Percentiles rank a stretch among this genome's conserved stretches.
These are phyloP conservation scores for Pterostichus madidus DNA, from an alignment of 2,888 invertebrate genomes.

Conservation along the genomic window DNA sequence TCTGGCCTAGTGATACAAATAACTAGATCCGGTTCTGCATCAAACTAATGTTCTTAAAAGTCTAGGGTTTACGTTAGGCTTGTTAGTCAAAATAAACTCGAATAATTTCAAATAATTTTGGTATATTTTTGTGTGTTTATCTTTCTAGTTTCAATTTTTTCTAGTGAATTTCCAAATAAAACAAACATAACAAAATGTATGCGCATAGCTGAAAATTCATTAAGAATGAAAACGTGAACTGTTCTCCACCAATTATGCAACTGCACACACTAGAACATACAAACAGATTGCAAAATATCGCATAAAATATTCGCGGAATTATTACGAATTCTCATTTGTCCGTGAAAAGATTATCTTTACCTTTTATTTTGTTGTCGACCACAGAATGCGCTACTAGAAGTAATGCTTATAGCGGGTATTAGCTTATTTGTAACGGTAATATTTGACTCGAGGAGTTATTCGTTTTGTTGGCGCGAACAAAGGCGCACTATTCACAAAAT, in stretches of 20 bases:
- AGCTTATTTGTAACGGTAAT: slow-evolving; percentile 26
- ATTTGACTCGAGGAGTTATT: slow-evolving; percentile 26
- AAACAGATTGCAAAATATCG: slow-evolving; percentile 38
- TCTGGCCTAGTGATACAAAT: too few species aligned
- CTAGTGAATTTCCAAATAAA: slow-evolving; percentile 20
- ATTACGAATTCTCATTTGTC: slow-evolving; percentile 30
- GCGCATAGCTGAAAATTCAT: slow-evolving; percentile 28
- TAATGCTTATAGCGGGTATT: slow-evolving; percentile 14
- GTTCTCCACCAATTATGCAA: slow-evolving; percentile 22
- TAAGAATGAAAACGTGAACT: slow-evolving; percentile 24
- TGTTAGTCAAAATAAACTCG: too few species aligned
- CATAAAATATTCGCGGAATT: slow-evolving; percentile 30
- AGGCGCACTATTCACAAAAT: slow-evolving; percentile 27
- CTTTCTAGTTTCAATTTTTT: slow-evolving; percentile 1
- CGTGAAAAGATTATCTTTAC: slow-evolving; percentile 20
- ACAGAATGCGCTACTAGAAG: background rate
- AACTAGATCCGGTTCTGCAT: too few species aligned
- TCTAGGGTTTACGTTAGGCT: too few species aligned
- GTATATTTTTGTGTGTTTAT: slow-evolving; percentile 31
- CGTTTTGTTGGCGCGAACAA: slow-evolving; percentile 31
- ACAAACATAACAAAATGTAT: slow-evolving; percentile 21
- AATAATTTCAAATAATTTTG: background rate
- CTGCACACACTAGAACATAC: background rate
- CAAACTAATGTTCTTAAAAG: too few species aligned
- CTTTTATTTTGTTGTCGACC: background rate